Conservation (phyloP, 2,888 invertebrate species). For the Drosophila anomalata region DNA sequence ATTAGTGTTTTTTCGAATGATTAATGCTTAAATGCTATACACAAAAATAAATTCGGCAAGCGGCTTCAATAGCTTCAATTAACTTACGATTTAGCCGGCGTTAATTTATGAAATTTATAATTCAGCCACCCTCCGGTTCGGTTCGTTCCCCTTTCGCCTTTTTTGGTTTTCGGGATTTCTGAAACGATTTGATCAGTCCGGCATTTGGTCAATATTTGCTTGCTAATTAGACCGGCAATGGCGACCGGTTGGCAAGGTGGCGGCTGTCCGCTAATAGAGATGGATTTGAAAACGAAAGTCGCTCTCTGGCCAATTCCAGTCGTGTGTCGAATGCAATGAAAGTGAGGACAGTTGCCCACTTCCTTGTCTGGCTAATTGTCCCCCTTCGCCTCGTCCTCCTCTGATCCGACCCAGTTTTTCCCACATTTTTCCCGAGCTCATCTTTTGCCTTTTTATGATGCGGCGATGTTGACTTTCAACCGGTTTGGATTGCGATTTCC, state of each 20-base stretch:
- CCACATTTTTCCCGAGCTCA: slow-evolving; percentile 27
- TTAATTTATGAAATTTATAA: slow-evolving; percentile 38
- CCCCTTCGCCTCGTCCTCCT: not conserved
- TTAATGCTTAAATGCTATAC: slow-evolving; percentile 25
- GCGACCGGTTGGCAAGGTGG: slow-evolving; percentile 35
- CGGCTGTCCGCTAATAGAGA: slow-evolving; percentile 12
- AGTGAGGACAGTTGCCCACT: slow-evolving; percentile 52
- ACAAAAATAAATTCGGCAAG: slow-evolving; percentile 6
- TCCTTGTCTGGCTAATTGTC: slow-evolving; percentile 29
- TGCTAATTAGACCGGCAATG: slow-evolving; percentile 37
- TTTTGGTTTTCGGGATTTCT: not conserved
- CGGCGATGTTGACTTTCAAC: slow-evolving; percentile 50
- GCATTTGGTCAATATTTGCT: slow-evolving; percentile 33
- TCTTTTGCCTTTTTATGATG: slow-evolving; percentile 38
- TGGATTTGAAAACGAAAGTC: slow-evolving; percentile 61
- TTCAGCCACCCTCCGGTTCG: slow-evolving; percentile 2
- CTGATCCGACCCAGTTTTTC: slow-evolving; percentile 3
- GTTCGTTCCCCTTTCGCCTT: slow-evolving; percentile 9
- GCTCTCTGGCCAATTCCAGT: slow-evolving; percentile 16
- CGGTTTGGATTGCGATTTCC: slow-evolving; percentile 62
- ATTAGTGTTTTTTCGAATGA: slow-evolving; percentile 32
- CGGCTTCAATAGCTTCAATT: slow-evolving; percentile 27
- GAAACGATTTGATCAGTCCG: slow-evolving; percentile 4
- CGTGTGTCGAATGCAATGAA: slow-evolving; percentile 52
- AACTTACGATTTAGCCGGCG: slow-evolving; percentile 29